These are phyloP conservation scores for Lamellibrachia luymesi DNA, from an alignment of 1,140 invertebrate species.

Conservation along the genomic window DNA sequence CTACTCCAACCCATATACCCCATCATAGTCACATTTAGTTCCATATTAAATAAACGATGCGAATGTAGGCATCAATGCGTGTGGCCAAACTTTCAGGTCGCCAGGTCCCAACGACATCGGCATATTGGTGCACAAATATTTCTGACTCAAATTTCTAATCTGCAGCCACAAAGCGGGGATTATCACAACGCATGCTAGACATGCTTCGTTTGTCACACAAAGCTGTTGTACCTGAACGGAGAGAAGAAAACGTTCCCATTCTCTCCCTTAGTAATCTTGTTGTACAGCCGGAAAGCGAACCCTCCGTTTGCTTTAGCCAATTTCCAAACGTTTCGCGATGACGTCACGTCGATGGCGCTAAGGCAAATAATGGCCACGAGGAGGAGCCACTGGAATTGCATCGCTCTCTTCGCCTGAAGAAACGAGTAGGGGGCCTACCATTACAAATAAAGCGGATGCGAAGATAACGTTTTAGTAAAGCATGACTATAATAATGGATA, in stretches of 20 bases:
- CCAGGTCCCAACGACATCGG: too few species aligned
- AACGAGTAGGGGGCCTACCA: background rate
- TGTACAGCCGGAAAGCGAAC: background rate
- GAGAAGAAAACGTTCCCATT: constrained; percentile 12
- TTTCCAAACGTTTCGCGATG: background rate
- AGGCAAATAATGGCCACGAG: background rate
- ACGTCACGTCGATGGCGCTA: background rate
- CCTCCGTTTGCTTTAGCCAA: background rate
- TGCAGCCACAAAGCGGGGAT: too few species aligned
- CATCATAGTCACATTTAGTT: too few species aligned
- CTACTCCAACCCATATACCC: too few species aligned
- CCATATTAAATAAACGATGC: too few species aligned
- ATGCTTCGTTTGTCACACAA: too few species aligned
- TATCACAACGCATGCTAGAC: too few species aligned
- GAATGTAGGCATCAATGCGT: too few species aligned
- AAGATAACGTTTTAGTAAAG: constrained; percentile 55
- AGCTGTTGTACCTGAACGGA: constrained; percentile 21
- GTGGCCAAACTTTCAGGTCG: too few species aligned
- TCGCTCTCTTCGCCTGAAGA: background rate
- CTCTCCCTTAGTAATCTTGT: background rate
- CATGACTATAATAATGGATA: constrained; percentile 59
- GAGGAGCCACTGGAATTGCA: background rate
- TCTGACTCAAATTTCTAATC: too few species aligned
- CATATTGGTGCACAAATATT: too few species aligned
- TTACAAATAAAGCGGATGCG: constrained; percentile 33